Evolutionary conservation across 2,797 vertebrate species (phyloP), one percentile per base, ranked within the genome.

Genomic region (Adrianichthys oophorus): DNA sequence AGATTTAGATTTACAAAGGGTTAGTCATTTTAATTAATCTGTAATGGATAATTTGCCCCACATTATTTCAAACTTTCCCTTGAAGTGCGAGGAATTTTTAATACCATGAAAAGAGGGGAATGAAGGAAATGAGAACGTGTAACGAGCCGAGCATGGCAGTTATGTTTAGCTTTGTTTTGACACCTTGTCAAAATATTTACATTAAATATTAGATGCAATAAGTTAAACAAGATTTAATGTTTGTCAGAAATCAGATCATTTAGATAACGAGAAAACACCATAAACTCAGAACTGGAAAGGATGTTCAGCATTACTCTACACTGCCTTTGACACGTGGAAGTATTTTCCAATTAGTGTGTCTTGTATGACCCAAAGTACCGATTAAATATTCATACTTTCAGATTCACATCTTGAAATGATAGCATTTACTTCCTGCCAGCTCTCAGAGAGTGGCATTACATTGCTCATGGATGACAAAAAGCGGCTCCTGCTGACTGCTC

Each of bases 1-100:
- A 90, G 76, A 86, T 81, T 72, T 72, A 78, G 72, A 86, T 89
- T 88, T 82, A 66, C 86, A 86, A 90, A 83, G 80, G 82, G 62
- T 71, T 72, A 64, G 72, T 59, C 67, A 77, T 83, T 88, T 86
- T 85, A 89, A 90, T 87, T 83, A 85, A 83, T 85, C 63, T 65
- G 76, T 77, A 79, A 87, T 70, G 77, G 78, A 77, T 85, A 86
- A 85, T 88, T 86, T 85, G 79, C 56, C 69, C 70, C 62, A 49
- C 62, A 78, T 82, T 71, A 58, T 80, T 78, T 78, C 41, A 78
- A 83, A 78, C 56, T 73, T 76, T 60, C 64, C 61, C 58, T 29
- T 32, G 10, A 32, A 29, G 41, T 66, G 56, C 45, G 41, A 56
- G n/a, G 53, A 59, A 74, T 55, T 48, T 41, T 70, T 56, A 16